Evolutionary conservation across 23 tunicate species (phyloP).

Genomic region (Corella eumyota): DNA sequence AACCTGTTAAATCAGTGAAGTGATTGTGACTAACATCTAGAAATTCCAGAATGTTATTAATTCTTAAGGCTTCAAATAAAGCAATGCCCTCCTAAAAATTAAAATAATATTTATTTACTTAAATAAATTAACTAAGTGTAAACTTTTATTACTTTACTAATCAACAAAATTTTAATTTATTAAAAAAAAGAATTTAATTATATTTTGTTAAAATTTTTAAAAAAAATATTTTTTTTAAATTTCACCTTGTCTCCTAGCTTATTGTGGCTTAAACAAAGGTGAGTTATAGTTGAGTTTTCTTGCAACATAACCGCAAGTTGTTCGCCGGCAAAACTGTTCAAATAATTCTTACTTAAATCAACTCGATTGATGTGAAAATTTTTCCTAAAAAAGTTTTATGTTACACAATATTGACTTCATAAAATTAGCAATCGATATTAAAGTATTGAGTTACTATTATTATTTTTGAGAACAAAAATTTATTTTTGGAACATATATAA

Average conservation of each 20-base stretch:
- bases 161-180: too few species aligned
- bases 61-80: constrained; percentile 40
- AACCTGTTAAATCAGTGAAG: constrained; percentile 52
- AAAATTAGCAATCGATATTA: not conserved
- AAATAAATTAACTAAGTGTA: too few species aligned
- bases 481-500: too few species aligned
- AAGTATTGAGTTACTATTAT: not conserved
- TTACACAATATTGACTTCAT: constrained; percentile 3
- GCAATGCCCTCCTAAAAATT: constrained; percentile 48
- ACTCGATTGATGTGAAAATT: constrained; percentile 23
- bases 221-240: too few species aligned
- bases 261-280: constrained; percentile 44
- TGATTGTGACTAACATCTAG: constrained; percentile 64
- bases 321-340: constrained; percentile 18
- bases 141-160: too few species aligned
- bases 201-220: too few species aligned
- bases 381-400: constrained; percentile 18
- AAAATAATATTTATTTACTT: not conserved
- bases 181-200: too few species aligned
- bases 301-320: constrained; percentile 14
- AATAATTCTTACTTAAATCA: constrained; percentile 40
- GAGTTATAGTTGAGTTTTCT: constrained; percentile 43
- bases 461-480: too few species aligned
- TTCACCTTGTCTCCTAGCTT: constrained; percentile 60
- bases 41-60: constrained; percentile 17